A percentile compares a stretch with the other conserved stretches of the same genome.
These are phyloP conservation scores for Gambusia holbrooki DNA, from an alignment of 2,113 vertebrate species.

Conservation along the genomic window DNA sequence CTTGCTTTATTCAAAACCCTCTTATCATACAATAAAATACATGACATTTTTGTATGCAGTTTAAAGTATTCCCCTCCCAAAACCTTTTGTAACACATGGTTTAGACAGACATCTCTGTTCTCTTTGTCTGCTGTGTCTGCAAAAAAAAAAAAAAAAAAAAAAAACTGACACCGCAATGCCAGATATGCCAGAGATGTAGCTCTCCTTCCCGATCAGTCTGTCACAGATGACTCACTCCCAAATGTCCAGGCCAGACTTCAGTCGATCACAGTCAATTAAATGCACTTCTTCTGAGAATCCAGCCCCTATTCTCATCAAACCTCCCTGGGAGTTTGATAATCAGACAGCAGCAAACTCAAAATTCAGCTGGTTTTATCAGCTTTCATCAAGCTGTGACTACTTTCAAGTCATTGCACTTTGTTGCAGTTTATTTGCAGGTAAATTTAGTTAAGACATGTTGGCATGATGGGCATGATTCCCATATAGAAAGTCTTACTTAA, in stretches of 20 bases:
- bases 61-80: constrained; percentile 16
- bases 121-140: constrained; percentile 27
- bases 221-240: constrained; percentile 49
- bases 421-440: too few species aligned
- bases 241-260: constrained; percentile 42
- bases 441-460: too few species aligned
- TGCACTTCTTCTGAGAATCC: constrained; percentile 36
- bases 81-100: constrained; percentile 15
- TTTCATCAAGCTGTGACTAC: too few species aligned
- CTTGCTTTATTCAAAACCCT: constrained; percentile 11
- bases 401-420: too few species aligned
- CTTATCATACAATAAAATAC: constrained; percentile 20
- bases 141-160: neutral
- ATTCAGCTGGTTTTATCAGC: neutral
- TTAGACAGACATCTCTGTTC: constrained; percentile 8
- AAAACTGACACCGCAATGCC: neutral
- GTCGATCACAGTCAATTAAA: constrained; percentile 64
- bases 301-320: constrained; percentile 17
- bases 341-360: neutral
- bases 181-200: constrained; percentile 6
- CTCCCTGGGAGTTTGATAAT: constrained; percentile 12
- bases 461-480: too few species aligned
- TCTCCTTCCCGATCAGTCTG: neutral
- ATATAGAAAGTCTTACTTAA: too few species aligned
- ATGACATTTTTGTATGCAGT: constrained; percentile 23